A percentile compares a stretch with the other conserved stretches of the same genome.
These are phyloP conservation scores for Hippocampus abdominalis DNA, from an alignment of 2,113 vertebrate species.

Conservation along the genomic window DNA sequence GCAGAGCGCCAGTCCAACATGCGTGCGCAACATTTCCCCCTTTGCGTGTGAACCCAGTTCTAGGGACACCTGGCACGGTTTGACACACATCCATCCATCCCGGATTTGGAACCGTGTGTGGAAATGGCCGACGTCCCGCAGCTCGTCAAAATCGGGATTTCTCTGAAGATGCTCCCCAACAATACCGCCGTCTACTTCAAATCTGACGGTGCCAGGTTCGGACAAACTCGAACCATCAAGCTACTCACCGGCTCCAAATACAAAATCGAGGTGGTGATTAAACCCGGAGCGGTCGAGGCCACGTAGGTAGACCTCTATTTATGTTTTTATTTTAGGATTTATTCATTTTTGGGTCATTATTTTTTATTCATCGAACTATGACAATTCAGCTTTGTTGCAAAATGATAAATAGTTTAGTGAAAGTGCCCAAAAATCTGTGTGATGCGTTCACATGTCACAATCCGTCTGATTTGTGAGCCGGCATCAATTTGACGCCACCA, in stretches of 20 bases:
- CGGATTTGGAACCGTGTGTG: not conserved
- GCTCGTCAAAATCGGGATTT: slow-evolving; percentile 84
- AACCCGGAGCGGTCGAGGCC: slow-evolving; percentile 83
- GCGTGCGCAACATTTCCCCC: slow-evolving; percentile 8
- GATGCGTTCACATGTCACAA: not conserved
- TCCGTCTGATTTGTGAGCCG: not conserved
- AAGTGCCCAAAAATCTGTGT: not conserved
- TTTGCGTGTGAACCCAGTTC: slow-evolving; percentile 1
- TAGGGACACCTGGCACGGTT: not conserved
- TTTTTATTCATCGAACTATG: not conserved
- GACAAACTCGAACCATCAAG: slow-evolving; percentile 94
- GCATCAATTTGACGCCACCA: not conserved
- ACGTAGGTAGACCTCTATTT: slow-evolving; percentile 76
- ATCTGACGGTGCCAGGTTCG: slow-evolving; percentile 91
- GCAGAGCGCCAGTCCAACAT: slow-evolving; percentile 5
- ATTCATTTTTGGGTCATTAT: not conserved
- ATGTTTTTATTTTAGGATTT: not conserved
- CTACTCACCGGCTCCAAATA: slow-evolving; percentile 94
- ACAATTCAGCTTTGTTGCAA: not conserved
- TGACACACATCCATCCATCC: not conserved
- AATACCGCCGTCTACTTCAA: slow-evolving; percentile 91
- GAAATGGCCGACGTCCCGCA: slow-evolving; percentile 85
- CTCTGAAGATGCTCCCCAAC: slow-evolving; percentile 90
- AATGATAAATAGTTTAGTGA: not conserved
- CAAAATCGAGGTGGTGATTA: slow-evolving; percentile 86